phyloP scores from a whole-genome alignment of 2,113 vertebrate species.

The Phoxinus phoxinus region DNA sequence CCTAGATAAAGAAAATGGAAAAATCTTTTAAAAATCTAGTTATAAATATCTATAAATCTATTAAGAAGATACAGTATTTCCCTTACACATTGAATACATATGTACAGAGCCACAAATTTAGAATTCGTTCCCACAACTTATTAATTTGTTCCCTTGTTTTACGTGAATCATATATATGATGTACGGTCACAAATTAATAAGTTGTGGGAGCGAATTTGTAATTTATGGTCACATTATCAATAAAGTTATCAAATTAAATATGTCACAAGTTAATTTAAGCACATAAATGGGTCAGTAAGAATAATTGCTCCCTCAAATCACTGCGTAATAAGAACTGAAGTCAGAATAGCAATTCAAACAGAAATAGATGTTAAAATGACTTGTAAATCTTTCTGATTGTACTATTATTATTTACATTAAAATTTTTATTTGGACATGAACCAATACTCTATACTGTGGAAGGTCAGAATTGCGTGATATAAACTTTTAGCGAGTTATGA shows the following conservation, averaged over 20 bases:
- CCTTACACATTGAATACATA: no score
- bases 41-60: background rate
- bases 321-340: background rate
- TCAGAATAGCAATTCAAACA: background rate
- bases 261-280: background rate
- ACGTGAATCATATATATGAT: no score
- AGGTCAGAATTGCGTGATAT: no score
- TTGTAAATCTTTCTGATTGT: background rate
- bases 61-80: background rate
- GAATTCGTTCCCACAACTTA: background rate
- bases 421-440: background rate
- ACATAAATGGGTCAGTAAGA: background rate
- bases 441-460: background rate
- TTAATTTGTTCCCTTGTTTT: no score
- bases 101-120: background rate
- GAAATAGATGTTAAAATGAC: background rate
- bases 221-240: background rate
- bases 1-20: background rate
- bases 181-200: background rate
- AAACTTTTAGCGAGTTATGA: no score
- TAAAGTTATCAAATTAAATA: background rate
- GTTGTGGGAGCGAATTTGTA: background rate
- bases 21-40: background rate
- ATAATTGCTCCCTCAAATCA: no score
- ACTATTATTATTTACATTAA: background rate